These are phyloP conservation scores for Setipinna tenuifilis DNA, from an alignment of 2,797 vertebrate species.

Conservation along the genomic window DNA sequence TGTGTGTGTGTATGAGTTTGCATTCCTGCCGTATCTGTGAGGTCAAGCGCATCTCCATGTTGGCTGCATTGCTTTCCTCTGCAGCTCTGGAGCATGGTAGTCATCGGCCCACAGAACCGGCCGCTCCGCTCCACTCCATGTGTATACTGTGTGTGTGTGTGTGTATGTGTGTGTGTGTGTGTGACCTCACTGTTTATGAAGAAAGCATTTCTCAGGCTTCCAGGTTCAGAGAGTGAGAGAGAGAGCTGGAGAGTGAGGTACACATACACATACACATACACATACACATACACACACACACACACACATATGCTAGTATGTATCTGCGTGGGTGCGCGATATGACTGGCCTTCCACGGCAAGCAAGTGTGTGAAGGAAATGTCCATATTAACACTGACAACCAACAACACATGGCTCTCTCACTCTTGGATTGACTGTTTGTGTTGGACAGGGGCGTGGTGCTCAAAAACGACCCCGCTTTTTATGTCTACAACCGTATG, in stretches of 20 bases:
- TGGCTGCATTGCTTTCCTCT: slow-evolving; percentile 25
- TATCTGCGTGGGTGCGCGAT: slow-evolving; percentile 43
- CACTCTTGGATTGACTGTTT: slow-evolving; percentile 39
- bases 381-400: slow-evolving; percentile 51
- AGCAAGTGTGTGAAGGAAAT: slow-evolving; percentile 49
- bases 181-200: slow-evolving; percentile 52
- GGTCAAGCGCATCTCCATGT: slow-evolving; percentile 42
- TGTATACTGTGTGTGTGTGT: slow-evolving; percentile 16
- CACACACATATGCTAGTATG: slow-evolving; percentile 39
- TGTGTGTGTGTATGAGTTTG: neutral
- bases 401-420: slow-evolving; percentile 40
- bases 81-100: slow-evolving; percentile 35
- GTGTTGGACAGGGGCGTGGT: slow-evolving; percentile 33
- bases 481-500: slow-evolving; percentile 16
- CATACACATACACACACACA: neutral
- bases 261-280: too few relatives aligned
- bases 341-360: slow-evolving; percentile 35
- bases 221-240: slow-evolving; percentile 22
- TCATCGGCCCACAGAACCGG: slow-evolving; percentile 18
- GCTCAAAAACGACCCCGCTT: neutral
- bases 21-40: slow-evolving; percentile 36
- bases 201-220: slow-evolving; percentile 33
- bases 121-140: neutral
- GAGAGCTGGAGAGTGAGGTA: too few relatives aligned
- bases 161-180: slow-evolving; percentile 15